Base-by-base conservation (phyloP, 2,888 invertebrate genomes). In the Protophormia terraenovae region DNA sequence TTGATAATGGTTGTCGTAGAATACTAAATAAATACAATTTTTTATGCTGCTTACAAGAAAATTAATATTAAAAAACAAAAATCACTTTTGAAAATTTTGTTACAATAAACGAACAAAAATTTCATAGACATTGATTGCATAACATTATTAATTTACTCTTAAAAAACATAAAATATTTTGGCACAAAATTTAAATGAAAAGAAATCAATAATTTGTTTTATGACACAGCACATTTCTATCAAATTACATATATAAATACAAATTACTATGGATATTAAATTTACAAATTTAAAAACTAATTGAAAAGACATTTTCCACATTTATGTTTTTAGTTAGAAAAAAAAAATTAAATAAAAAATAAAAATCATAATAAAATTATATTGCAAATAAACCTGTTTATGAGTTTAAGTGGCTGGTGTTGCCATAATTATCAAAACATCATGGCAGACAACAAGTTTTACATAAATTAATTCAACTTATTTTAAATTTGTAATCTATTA, bases 361-460 rank as follows among this genome's bases (percentile, higher is more conserved):
- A 47, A 66, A 10, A n/a, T n/a, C n/a, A n/a, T n/a, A n/a, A n/a
- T 3, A 29, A 24, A 66, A 45, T n/a, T n/a, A 12, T 22, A 41
- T 8, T n/a, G 53, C 24, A 62, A 53, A 50, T 27, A 24, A 81
- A 75, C 81, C 75, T 50, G 75, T 75, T 53, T 32, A 24, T 45
- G 72, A 6, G n/a, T 80, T 50, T 76, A 67, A 76, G 69, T 53
- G 62, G 47, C 75, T 75, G n/a, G n/a, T 73, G 81, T 78, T 81
- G 77, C 77, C 78, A 75, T 81, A 85, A 85, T 81, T 81, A 78
- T 85, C 77, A 47, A 38, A 69, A 85, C 69, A 85, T 73, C 75
- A 79, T 67, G 53, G 81, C 60, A 81, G 75, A 69, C 67, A 75
- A 62, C 53, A 41, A 45, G 67, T 75, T 82, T 62, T 60, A 62